Evolutionary conservation across 2,113 vertebrate genomes (phyloP), one percentile per base, ranked within the genome.

Genomic region (Boulengeromyrus knoepffleri): DNA sequence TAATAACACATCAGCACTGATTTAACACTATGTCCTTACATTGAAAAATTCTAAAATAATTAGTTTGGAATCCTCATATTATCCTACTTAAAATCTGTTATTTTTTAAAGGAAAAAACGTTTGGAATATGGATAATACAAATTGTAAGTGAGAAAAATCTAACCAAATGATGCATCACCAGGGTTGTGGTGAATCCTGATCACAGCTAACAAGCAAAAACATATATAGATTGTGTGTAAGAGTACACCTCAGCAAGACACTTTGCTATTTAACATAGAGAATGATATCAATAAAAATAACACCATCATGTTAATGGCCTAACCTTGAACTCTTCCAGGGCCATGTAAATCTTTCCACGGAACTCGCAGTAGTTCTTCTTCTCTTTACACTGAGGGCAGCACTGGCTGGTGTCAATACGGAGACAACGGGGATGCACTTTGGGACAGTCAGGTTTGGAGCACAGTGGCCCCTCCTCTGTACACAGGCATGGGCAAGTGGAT

Each of bases 331-430:
- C 99, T 92, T 99, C 97, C 53, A 99, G 95, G 5, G 97, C 97
- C 92, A 96, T 96, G 93, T 99, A 99, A 93, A 96, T 96, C 91
- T 97, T 98, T 88, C 97, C 98, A 85, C 98, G 96, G 91, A 99
- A 99, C 92, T 99, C 98, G 88, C 99, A 99, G 96, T 98, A 97
- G 95, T 98, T 99, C 93, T 97, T 99, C 93, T 94, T 97, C 96
- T 99, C 98, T 92, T 97, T 98, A 96, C 99, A 99, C 94, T 96
- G 97, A 0, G 99, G 99, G 93, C 99, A 99, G 95, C 99, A 99
- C 90, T 99, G 97, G 90, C 97, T 99, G 56, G 97, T 98, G 96
- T 99, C 98, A 91, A 99, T 97, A 91, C 97, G 97, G 91, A 99
- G 95, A 92, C 99, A 99, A 42, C 99, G 98, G 21, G 98, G 98